Base-by-base conservation (phyloP, 1,140 invertebrate genomes). In the Marisa cornuarietis region DNA sequence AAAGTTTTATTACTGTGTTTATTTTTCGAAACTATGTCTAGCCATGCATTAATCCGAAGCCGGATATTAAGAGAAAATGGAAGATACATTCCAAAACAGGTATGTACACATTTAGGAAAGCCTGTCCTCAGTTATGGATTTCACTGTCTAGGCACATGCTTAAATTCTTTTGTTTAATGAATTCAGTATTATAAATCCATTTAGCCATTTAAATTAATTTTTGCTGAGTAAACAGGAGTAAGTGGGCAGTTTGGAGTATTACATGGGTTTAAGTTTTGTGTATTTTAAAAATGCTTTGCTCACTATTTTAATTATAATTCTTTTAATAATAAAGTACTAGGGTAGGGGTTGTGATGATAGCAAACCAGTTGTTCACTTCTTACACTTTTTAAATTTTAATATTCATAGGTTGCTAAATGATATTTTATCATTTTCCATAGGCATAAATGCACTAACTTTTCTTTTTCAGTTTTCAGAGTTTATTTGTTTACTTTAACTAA, bases 51-150 rank as follows among this genome's bases (percentile, higher is more conserved):
- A 93, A 96, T 99, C 79, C 92, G 98, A 87, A 95, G 98, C 69
- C 93, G 97, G 83, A 89, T 98, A 54, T 91, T 99, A 6, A 92
- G 99, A 72, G 98, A 99, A 92, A 99, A 99, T 94, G 97, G 97
- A 20, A 96, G 97, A 91, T 99, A 97, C 90, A 93, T 99, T 84
- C 97, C 98, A n/a, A 95, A 95, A 88, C 88, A 92, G 83, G 91
- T 91, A 86, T 84, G 80, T 84, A 71, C 62, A 26, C 11, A 24
- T 63, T 63, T 4, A 4, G 18, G n/a, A 20, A 63, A 2, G n/a
- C 3, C 18, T 63, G 62, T 42, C 31, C 31, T 42, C 31, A 42
- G n/a, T n/a, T 6, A 42, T 42, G 31, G 31, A 42, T 42, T 42
- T 42, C 31, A 42, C 6, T 42, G 31, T 42, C 6, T 42, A 42